phyloP scores from a whole-genome alignment of 2,888 invertebrate species.

The Congeria kusceri region DNA sequence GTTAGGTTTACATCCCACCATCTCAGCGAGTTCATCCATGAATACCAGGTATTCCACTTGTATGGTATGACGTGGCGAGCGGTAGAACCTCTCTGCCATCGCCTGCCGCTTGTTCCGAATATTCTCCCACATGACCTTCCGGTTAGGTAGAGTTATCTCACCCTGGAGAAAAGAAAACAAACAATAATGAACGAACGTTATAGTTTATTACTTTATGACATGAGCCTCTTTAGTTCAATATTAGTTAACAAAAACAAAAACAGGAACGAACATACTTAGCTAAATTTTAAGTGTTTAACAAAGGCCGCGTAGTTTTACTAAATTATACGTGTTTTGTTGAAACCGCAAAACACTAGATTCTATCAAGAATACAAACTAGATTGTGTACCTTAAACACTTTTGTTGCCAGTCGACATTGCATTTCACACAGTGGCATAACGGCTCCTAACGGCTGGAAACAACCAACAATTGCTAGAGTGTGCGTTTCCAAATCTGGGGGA shows the following conservation, averaged over 20 bases:
- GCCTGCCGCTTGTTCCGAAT: background rate
- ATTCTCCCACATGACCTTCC: background rate
- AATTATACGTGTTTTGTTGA: too few species aligned
- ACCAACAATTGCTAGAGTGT: slow-evolving; percentile 86
- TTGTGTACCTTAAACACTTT: slow-evolving; percentile 80
- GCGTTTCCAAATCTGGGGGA: slow-evolving; percentile 80
- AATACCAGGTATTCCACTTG: slow-evolving; percentile 83
- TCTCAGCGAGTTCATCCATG: slow-evolving; percentile 85
- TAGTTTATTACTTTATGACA: too few species aligned
- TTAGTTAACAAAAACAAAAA: too few species aligned
- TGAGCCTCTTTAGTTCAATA: too few species aligned
- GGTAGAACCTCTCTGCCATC: slow-evolving; percentile 59
- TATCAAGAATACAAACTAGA: too few species aligned
- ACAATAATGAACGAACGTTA: too few species aligned
- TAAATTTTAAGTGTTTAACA: too few species aligned
- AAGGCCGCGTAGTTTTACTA: too few species aligned
- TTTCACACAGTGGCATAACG: slow-evolving; percentile 86
- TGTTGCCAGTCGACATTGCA: slow-evolving; percentile 86
- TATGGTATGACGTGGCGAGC: slow-evolving; percentile 83
- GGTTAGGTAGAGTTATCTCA: background rate
- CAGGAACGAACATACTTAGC: too few species aligned
- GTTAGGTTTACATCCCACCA: slow-evolving; percentile 84
- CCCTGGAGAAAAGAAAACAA: background rate
- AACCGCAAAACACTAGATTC: too few species aligned
- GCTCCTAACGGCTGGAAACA: slow-evolving; percentile 86